Evolutionary conservation across 2,888 invertebrate species (phyloP), one percentile per base, ranked within the genome.

Genomic region (Harpalus rufipes): DNA sequence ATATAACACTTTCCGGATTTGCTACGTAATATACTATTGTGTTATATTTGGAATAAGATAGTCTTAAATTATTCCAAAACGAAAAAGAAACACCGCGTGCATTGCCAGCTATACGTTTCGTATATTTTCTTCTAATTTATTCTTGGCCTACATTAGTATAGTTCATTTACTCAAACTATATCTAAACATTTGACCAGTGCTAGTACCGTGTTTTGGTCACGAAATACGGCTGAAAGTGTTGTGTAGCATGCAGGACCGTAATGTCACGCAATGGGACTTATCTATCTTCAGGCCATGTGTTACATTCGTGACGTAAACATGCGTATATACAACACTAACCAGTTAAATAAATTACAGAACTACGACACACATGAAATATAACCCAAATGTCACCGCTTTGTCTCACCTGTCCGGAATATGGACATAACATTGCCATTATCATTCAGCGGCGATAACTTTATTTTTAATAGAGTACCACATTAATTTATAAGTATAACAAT

Each of bases 221-320:
- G 63, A 63, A 63, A 63, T 21, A 63, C n/a, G 2, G 10, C 63
- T 32, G 68, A 68, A 68, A 68, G n/a, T 39, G 68, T 21, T 68
- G 12, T 14, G 39, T n/a, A 25, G 68, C 68, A 68, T 68, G 68
- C 68, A 68, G 68, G 14, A 5, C 68, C 68, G 39, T 25, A 32
- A 12, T 68, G 68, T 68, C 68, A 68, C 68, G 68, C 68, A 68
- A 68, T 68, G 68, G 32, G 68, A 68, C 68, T 68, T 68, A 68
- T 68, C 68, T 68, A 68, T 68, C 68, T 68, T 68, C n/a, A 39
- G 68, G 68, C 68, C 68, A 68, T 68, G 68, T 68, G 68, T 68
- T 68, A 68, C 68, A 68, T 68, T 41, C 68, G 68, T 68, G 68
- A 68, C 68, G 25, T 68, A 25, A 8, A 68, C 32, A 68, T 32